Base-by-base conservation (phyloP, 2,888 invertebrate genomes). In the Nematopogon swammerdamellus region DNA sequence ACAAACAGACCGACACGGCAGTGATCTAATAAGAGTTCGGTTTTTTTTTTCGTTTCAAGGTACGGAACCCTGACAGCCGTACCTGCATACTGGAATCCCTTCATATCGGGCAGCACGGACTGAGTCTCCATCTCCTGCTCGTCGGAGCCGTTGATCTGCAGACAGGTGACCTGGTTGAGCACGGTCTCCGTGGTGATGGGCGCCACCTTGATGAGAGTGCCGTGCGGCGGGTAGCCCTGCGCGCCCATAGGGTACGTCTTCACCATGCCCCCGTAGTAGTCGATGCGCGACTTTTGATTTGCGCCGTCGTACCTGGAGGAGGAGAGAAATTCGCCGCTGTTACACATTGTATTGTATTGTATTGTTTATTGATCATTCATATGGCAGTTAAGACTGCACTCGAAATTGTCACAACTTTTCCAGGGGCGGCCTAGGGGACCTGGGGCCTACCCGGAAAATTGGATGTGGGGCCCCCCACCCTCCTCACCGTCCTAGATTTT, bases 201-300 rank as follows among this genome's bases (percentile, higher is more conserved):
- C 0, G 92, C 94, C 46, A 97, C 72, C 83, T 95, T 95, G 19
- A 92, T 70, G 53, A 86, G 87, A 0, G 86, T 82, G 0, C 95
- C 95, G 61, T 76, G 89, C 0, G 75, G 63, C 3, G 85, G 86
- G 51, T 69, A 71, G 0, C 72, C 80, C 0, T 83, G 76, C 0
- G 73, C 57, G 0, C 77, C 68, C 19, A 94, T 65, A 71, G 95
- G 95, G 61, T 91, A 92, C 0, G 95, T 97, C 68, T 91, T 90
- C n/a, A 94, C 94, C 89, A 95, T 92, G 67, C 90, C 91, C 54
- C 92, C 94, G 72, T 97, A 97, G 64, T 96, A 97, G 69, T 97
- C 97, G 53, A 97, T 92, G 46, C 97, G 85, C 44, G 95, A 95
- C 52, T 86, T 86, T 50, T 86, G 86, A 49, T 85, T 83, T 3